Evolutionary conservation across 2,797 vertebrate genomes (phyloP).

Genomic region (Chelon labrosus): DNA sequence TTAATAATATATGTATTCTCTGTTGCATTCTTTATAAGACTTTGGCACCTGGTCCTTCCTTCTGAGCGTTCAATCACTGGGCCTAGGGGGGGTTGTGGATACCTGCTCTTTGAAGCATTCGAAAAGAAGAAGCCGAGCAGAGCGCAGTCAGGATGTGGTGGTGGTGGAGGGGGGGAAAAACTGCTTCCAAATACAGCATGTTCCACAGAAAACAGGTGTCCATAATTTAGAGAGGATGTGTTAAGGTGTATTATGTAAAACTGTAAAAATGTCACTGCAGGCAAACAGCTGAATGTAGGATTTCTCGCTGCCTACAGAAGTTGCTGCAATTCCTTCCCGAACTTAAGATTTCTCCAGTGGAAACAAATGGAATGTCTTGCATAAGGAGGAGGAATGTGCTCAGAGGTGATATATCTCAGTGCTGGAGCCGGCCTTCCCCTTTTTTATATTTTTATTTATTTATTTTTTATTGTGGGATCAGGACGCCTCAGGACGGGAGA

Average conservation of each 20-base stretch:
- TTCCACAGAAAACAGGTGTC: conserved; percentile 66
- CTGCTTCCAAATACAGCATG: conserved; percentile 65
- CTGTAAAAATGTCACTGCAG: conserved; percentile 1
- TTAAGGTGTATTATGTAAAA: conserved; percentile 48
- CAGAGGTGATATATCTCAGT: conserved; percentile 48
- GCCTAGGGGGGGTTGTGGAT: conserved; percentile 79
- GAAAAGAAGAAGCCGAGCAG: conserved; percentile 45
- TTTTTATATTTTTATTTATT: not conserved
- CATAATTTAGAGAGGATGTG: conserved; percentile 47
- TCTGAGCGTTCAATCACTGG: conserved; percentile 83
- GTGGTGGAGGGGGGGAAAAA: conserved; percentile 45
- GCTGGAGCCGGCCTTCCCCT: conserved; percentile 48
- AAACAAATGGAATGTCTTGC: conserved; percentile 43
- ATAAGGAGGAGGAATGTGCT: conserved; percentile 43
- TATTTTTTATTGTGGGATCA: conserved; percentile 24
- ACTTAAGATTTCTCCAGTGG: conserved; percentile 1
- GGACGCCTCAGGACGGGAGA: conserved; percentile 62
- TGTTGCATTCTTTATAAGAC: conserved; percentile 86
- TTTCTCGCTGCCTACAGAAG: too few species aligned
- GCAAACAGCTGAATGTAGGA: not conserved
- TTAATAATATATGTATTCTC: conserved; percentile 85
- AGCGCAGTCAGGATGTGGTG: conserved; percentile 68
- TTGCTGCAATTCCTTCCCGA: too few species aligned
- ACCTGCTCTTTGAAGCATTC: conserved; percentile 85
- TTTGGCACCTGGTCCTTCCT: conserved; percentile 81